Evolutionary conservation across 2,888 invertebrate genomes (phyloP).

Genomic region (Cephus runcator): DNA sequence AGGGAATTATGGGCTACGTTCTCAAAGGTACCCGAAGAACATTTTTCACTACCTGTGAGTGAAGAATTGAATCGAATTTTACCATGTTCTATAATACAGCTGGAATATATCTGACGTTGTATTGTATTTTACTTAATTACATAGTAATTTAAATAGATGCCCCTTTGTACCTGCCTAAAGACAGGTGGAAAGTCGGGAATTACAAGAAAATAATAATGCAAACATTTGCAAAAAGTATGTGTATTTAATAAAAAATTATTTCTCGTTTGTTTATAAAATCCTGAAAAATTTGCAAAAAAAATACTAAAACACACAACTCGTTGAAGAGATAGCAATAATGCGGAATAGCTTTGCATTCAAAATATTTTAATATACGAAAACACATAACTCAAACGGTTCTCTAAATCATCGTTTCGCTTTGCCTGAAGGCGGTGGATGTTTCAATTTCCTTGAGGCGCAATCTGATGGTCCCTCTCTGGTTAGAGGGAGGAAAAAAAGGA

Average conservation of each 20-base stretch:
- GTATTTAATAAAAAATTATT: background rate
- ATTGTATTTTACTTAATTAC: too few species aligned
- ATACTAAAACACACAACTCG: background rate
- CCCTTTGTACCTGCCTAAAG: too few species aligned
- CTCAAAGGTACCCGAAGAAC: too few species aligned
- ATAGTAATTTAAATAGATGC: too few species aligned
- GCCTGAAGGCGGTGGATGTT: conserved; percentile 66
- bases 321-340: conserved; percentile 16
- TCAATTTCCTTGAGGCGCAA: conserved; percentile 85
- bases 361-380: conserved; percentile 55
- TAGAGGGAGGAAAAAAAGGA: conserved; percentile 15
- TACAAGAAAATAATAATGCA: too few species aligned
- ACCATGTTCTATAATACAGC: too few species aligned
- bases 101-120: too few species aligned
- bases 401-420: conserved; percentile 61
- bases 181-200: too few species aligned
- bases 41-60: too few species aligned
- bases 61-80: too few species aligned
- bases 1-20: too few species aligned
- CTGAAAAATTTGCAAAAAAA: background rate
- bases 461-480: conserved; percentile 67
- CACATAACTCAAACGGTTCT: conserved; percentile 62
- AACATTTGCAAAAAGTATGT: background rate
- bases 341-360: conserved; percentile 54
- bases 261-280: background rate